Percentiles rank a stretch among this genome's conserved stretches.
Evolutionary conservation across 2,113 vertebrate genomes (phyloP).

Genomic region (Rhodinocichla rosea): DNA sequence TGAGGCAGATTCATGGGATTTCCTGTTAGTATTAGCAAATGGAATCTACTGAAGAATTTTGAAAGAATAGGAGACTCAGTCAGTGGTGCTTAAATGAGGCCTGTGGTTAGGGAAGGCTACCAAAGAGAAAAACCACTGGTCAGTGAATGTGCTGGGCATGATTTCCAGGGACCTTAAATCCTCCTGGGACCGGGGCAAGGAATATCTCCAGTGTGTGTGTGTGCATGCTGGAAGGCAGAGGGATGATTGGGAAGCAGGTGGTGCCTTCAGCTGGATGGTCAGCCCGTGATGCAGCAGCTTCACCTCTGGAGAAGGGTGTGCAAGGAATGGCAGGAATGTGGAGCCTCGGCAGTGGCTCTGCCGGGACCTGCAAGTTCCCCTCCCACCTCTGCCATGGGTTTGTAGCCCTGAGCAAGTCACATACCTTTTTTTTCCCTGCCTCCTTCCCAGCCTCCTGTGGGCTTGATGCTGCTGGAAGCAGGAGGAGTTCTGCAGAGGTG

Average conservation of each 20-base stretch:
- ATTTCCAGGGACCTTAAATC: constrained; percentile 11
- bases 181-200: neutral
- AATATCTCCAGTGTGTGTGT: neutral
- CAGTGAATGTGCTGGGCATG: neutral
- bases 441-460: neutral
- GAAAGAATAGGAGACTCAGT: constrained; percentile 51
- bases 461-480: neutral
- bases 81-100: neutral
- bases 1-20: constrained; percentile 78
- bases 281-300: constrained; percentile 19
- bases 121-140: constrained; percentile 2
- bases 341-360: neutral
- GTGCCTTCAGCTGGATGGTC: neutral
- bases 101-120: constrained; percentile 28
- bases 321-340: constrained; percentile 34
- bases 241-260: neutral
- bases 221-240: neutral
- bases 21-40: constrained; percentile 78
- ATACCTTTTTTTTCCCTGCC: neutral
- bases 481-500: neutral
- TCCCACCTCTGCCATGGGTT: neutral
- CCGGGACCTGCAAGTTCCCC: neutral
- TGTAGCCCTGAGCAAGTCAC: constrained; percentile 31
- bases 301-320: neutral
- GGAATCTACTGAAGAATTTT: constrained; percentile 62